Evolutionary conservation across 2,113 vertebrate genomes (phyloP), one percentile per base, ranked within the genome.

Genomic region (Chunga burmeisteri): DNA sequence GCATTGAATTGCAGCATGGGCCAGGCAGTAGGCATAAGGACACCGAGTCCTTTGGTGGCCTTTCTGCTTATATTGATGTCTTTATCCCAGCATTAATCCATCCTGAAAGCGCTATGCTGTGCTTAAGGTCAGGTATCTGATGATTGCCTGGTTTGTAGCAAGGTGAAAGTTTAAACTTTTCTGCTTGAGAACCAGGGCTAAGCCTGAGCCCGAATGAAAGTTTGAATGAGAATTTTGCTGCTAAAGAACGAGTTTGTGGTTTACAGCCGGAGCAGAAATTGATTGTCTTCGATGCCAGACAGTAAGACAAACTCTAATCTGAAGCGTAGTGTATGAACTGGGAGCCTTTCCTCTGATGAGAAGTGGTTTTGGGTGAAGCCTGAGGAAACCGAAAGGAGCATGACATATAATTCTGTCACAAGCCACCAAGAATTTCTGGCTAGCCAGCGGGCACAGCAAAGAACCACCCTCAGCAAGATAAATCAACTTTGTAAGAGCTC

Each of bases 351-450:
- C 59, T 71, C 27, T 70, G 78, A 32, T 81, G 38, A n/a, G 17
- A 86, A 81, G 44, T 52, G 56, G 70, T 78, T 94, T 88, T 82
- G 78, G 62, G 63, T 56, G 71, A 95, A 92, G 81, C 66, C 53
- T 2, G 8, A 68, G 83, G 74, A 93, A 93, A 86, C 32, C 12
- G 0, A 66, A 87, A 40, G 49, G 29, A 66, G 42, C 1, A 0
- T 49, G 79, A 40, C 40, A 25, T 44, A 47, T 58, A 79, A 96
- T 75, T 94, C 87, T 80, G 58, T 93, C 91, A 22, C 86, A 92
- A 75, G 77, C 66, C 81, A 82, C 91, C 89, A 82, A 61, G 86
- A 94, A 85, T 66, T 61, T 91, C 91, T 88, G 83, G 70, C 91
- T 91, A 50, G 75, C 72, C 86, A 75, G 65, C 0, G 1, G 59